These are phyloP conservation scores for Thalassarche chlororhynchos DNA, from an alignment of 2,113 vertebrate genomes.

Conservation along the genomic window DNA sequence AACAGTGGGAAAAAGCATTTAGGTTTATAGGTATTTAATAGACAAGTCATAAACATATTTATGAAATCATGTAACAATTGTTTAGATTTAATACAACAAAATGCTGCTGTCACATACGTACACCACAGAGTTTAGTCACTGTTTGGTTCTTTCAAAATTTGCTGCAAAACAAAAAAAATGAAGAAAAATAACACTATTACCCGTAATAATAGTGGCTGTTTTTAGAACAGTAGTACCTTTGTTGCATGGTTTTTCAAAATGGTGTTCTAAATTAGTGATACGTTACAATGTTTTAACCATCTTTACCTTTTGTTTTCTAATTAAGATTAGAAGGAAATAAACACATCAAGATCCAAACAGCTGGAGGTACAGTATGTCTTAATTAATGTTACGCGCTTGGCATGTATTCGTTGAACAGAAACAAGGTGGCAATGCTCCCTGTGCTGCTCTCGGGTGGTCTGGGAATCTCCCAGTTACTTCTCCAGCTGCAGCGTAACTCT, in stretches of 20 bases:
- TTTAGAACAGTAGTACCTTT: not conserved
- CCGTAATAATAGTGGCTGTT: not conserved
- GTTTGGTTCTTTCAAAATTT: not conserved
- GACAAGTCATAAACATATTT: not conserved
- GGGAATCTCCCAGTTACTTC: not conserved
- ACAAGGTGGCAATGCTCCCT: not conserved
- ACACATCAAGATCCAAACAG: conserved; percentile 15
- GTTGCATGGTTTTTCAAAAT: not conserved
- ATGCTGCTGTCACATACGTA: not conserved
- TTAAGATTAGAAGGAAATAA: conserved; percentile 75
- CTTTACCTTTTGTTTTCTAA: conserved; percentile 60
- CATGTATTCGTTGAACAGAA: not conserved
- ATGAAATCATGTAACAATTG: not conserved
- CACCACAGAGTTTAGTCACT: not conserved
- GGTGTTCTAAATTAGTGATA: not conserved
- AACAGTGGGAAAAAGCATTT: not conserved
- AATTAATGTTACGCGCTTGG: not conserved
- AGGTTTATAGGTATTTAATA: not conserved
- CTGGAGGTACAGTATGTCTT: conserved; percentile 70
- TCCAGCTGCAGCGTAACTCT: not conserved
- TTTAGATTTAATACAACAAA: not conserved
- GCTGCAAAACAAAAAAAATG: not conserved
- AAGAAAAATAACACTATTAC: not conserved
- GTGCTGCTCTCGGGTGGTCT: not conserved
- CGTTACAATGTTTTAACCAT: not conserved